Evolutionary conservation across 2,113 vertebrate species (phyloP), one percentile per base, ranked within the genome.

Genomic region (Hemicordylus capensis): DNA sequence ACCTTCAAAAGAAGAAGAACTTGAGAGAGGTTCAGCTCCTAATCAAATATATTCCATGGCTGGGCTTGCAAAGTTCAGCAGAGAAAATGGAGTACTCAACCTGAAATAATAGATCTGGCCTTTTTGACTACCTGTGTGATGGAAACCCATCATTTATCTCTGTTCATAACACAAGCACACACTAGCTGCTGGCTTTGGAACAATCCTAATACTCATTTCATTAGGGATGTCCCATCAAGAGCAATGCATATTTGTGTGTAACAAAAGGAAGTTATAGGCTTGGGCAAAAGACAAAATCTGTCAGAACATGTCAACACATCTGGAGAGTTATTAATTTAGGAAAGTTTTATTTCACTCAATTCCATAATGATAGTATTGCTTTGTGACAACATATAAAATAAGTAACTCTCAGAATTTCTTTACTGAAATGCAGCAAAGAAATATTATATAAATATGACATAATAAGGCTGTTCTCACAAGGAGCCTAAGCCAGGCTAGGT

Each of bases 1-100:
- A 8, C 51, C 63, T 42, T 77, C 54, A n/a, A 76, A 87, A 81
- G 63, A 31, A 76, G 46, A 58, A 1, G 2, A 28, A 15, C 4
- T 2, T 12, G 34, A 66, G 66, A 90, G 19, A 58, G 51, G n/a
- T 64, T 34, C 28, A 66, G 2, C 42, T 70, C 19, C 34, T 81
- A 39, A 61, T 61, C 34, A 87, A 87, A 76, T 82, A 69, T 51
- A 59, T 59, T 67, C n/a, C 48, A 51, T 24, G 48, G 66, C 39
- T 59, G 54, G 75, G 31, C 7, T 78, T 46, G 51, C 63, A 61
- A 70, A 79, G 76, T 78, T 42, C 1, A 88, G 66, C 77, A 69
- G 4, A 12, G 66, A 42, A 80, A 48, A 81, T 72, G 11, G 2
- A 72, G 80, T 81, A 73, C 1, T 10, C 83, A 39, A 11, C 74